Base-by-base conservation (phyloP, 2,113 vertebrate genomes). In the Hemiprocne comata region DNA sequence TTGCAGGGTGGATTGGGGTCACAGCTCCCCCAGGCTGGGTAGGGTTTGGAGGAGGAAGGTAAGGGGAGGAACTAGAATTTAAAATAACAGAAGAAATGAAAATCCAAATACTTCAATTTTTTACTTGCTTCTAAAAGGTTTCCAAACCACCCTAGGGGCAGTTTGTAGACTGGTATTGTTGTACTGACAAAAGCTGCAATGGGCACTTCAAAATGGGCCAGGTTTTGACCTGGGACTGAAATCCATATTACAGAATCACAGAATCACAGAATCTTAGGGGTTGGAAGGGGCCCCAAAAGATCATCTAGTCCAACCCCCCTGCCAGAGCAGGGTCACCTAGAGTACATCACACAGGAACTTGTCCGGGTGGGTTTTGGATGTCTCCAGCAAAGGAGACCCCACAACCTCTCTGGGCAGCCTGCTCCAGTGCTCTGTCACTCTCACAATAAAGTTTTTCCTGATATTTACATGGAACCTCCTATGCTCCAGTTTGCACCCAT, bases 11-110 rank as follows among this genome's bases (percentile, higher is more conserved):
- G 65, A 9, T 5, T 48, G 26, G 21, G 28, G 44, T 78, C 9
- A 3, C 9, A 17, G 44, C n/a, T 89, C 10, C 13, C 44, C 25
- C 0, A 0, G 11, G 38, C 64, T 81, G 36, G 0, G 1, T 5
- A 57, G 24, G 29, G 28, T 8, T 36, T 53, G 42, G 17, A 62
- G 33, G 65, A 83, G 23, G 19, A 42, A 89, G 38, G 40, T 38
- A 62, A 85, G 9, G 51, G 55, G 33, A 80, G 55, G 85, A 95
- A 88, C 3, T 17, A 53, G 87, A 66, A 60, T 4, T 66, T 29
- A 67, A 69, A 94, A 62, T 16, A 53, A 29, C 5, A 50, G 36
- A 67, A 80, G 13, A 18, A 78, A 40, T 19, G 25, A 60, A 53
- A 87, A 85, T 66, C 2, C 3, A 38, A 44, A 76, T 2, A 58